Base-by-base conservation (phyloP, 1,140 invertebrate genomes). In the Cydia splendana region DNA sequence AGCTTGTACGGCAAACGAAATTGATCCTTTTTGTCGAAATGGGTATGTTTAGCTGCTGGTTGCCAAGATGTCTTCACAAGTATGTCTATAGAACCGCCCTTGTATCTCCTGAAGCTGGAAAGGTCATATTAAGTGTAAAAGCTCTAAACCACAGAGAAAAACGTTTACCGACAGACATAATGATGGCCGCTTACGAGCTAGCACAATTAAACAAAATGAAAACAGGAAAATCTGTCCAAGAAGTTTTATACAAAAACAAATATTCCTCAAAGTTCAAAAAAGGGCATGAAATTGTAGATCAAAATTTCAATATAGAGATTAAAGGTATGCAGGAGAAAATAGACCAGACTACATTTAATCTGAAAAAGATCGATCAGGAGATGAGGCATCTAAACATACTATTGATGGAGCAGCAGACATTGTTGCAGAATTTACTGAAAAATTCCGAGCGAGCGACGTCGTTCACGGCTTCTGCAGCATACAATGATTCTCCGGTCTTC, bases 1-100 rank as follows among this genome's bases (percentile, higher is more conserved):
- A 96, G 79, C 88, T 96, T 1, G 95, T 96, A 0, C 89, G 95
- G 18, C 95, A 96, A 81, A 96, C 95, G 0, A 95, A 96, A 76
- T 85, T 96, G 24, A 96, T 96, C 67, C 89, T 95, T 1, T 96
- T 95, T 76, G 94, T 96, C 1, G 95, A 96, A 84, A 94, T 95
- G 90, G 94, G 95, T 10, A 87, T 96, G 80, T 95, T 95, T 76
- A 95, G 95, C 80, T 94, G 94, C 18, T 94, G 91, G 53, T 86
- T 96, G 10, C 95, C 95, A 2, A 87, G 88, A 51, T 93, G 90
- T 57, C 84, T 95, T 2, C 91, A 93, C 24, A 92, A 93, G 77
- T 87, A 94, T 45, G 87, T 95, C 4, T 94, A 94, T 76, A 90
- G 89, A 84, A 91, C 93, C 1, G 94, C 94, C 4, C 78, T 95